Base-by-base conservation (phyloP, 92 coral and sea anemone genomes). In the Nematostella vectensis region DNA sequence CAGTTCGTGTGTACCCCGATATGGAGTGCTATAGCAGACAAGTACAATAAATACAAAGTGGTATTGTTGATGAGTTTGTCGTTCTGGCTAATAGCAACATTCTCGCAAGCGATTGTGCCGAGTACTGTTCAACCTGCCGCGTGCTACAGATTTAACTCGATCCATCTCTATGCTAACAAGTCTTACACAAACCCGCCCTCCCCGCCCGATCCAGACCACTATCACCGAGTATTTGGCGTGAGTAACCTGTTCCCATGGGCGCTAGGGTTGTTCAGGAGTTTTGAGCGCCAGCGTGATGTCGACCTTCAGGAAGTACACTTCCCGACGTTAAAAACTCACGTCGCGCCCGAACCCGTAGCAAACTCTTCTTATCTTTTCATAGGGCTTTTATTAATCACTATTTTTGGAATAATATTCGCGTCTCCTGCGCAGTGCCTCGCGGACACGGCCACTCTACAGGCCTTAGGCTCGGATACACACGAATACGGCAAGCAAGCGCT, bases 401-500 rank as follows among this genome's bases (percentile, higher is more conserved):
- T 77, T 27, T 25, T 78, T 12, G 96, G 98, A 24, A 71, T 81
- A 29, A 72, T 88, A 47, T 91, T 91, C 55, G 85, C 96, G 11
- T 81, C 98, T 1, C 98, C 98, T 0, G 70, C 98, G 12, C 89
- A 88, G 27, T 87, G 96, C 57, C 72, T 91, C 31, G 98, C 98
- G 11, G 98, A 91, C 61, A 91, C 95, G 47, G 98, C 98, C 19
- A 91, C 98, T 8, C 74, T 91, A 55, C 98, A 91, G 76, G 47
- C 80, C 17, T 83, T 91, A 23, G 98, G 96, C 18, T 71, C 76
- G 56, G 98, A 83, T 45, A 72, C 88, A 1, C 98, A 82, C 48
- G 98, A 91, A 62, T 91, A 91, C 52, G 98, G 98, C 29, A 91
- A 80, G 61, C 98, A 91, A 31, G 98, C 98, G 8, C 70, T 91